Base-by-base conservation (phyloP, 2,113 vertebrate species). In the Pteropus alecto region DNA sequence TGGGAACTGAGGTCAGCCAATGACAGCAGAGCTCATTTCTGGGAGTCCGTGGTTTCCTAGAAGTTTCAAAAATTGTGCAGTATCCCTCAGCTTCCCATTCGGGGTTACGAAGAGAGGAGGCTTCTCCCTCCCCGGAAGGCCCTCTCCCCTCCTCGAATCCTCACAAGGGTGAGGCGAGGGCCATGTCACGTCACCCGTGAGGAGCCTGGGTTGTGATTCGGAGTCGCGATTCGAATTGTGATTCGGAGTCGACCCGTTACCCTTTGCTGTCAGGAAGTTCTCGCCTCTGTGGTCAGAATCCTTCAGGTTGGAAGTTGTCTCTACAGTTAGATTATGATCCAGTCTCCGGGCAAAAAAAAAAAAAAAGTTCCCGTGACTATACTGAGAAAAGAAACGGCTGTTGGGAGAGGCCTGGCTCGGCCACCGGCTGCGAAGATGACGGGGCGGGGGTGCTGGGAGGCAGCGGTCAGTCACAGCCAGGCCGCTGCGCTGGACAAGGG, bases 141-240 rank as follows among this genome's bases (percentile, higher is more conserved):
- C 2, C 26, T 51, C 9, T 35, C 56, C 33, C 79, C 24, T 54
- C 35, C 18, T 68, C 6, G 14, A 18, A 9, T 12, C 11, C 43
- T 43, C 9, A 7, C 41, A 21, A 6, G 11, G 14, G 5, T 7
- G 8, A 21, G 51, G 43, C 3, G 51, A 71, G 56, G 12, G 7
- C 1, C 28, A 11, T 51, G 38, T 33, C 38, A 10, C 1, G 0
- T 33, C 63, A 15, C 3, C 5, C 2, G 24, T 1, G 19, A 38
- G 58, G 67, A 33, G 18, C 33, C 41, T 48, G 67, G 58, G 11
- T 43, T 14, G 24, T 12, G n/a, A 38, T 41, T n/a, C 58, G 18
- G 68, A 21, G 76, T 33, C 4, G 1, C n/a, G n/a, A n/a, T n/a
- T n/a, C n/a, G n/a, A n/a, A n/a, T 43, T 14, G 24, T 12, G n/a